Base-by-base conservation (phyloP, 1,140 invertebrate genomes). In the Drosophila guanche region DNA sequence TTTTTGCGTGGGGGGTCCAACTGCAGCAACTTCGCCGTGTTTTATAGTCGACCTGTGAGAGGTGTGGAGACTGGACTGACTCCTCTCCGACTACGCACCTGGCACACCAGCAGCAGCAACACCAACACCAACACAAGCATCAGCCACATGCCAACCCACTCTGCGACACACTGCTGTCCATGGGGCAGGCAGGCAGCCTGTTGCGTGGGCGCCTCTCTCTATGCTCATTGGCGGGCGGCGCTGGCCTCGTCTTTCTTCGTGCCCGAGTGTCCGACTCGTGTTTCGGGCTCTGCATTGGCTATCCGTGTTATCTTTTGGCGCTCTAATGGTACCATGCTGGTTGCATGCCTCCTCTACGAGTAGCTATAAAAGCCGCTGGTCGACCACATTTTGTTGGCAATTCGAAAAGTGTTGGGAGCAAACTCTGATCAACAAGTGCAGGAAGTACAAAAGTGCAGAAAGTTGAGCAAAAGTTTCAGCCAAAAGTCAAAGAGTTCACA, bases 321-420 rank as follows among this genome's bases (percentile, higher is more conserved):
- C 54, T 22, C 41, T 42, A 63, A 55, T 54, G 54, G 55, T 41
- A 16, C 59, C 33, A 37, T 41, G 40, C 50, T 37, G 33, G 33
- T 12, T 54, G 68, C 63, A 46, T 46, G 56, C 54, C 22, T 46
- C 48, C 53, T 58, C 63, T 50, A 48, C 33, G 33, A 37, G 33
- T 37, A 47, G 77, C 83, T 86, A 86, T 86, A 86, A 86, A 86
- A 86, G 83, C 78, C 75, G 69, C 46, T 55, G 57, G 74, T 47
- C 74, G 50, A 71, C 54, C 83, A 43, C 78, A 83, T 51, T 78
- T 88, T 79, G 78, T 52, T 88, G 74, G 51, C 83, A 83, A 86
- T 88, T 66, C 74, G 51, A 77, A 80, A 77, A 86, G 71, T 58
- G 66, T 72, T 73, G 63, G 43, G 58, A 79, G 47, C 61, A 60